These are phyloP conservation scores for Temnothorax ravouxi DNA, from an alignment of 2,888 invertebrate genomes.

Conservation along the genomic window DNA sequence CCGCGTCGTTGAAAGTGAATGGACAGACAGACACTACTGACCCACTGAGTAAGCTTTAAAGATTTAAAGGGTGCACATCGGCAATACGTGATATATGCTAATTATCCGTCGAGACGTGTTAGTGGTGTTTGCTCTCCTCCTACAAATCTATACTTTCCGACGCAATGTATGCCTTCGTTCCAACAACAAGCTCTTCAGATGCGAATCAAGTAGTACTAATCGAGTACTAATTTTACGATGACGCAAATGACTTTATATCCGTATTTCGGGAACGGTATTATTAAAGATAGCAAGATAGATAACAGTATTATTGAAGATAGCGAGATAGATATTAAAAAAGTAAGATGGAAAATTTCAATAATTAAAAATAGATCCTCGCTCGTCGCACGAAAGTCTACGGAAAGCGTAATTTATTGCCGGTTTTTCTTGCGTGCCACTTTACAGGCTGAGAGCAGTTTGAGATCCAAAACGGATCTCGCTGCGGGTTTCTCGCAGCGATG, in stretches of 20 bases:
- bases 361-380: not conserved
- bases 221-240: not conserved
- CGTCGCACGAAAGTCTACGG: not conserved
- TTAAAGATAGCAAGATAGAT: no score
- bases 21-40: constrained; percentile 42
- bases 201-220: not conserved
- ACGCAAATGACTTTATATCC: not conserved
- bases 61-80: constrained; percentile 57
- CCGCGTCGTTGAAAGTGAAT: constrained; percentile 69
- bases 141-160: not conserved
- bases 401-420: not conserved
- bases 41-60: not conserved
- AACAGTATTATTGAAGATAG: no score
- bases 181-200: not conserved
- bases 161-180: not conserved
- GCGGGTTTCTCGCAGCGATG: not conserved
- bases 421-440: constrained; percentile 16
- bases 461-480: constrained; percentile 14
- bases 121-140: constrained; percentile 11
- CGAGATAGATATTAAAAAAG: not conserved
- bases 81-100: constrained; percentile 40
- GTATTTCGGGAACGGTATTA: no score
- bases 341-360: not conserved
- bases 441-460: not conserved
- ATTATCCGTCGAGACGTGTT: not conserved